These are phyloP conservation scores for Notarius lentiginosus DNA, from an alignment of 2,113 vertebrate genomes.

Conservation along the genomic window DNA sequence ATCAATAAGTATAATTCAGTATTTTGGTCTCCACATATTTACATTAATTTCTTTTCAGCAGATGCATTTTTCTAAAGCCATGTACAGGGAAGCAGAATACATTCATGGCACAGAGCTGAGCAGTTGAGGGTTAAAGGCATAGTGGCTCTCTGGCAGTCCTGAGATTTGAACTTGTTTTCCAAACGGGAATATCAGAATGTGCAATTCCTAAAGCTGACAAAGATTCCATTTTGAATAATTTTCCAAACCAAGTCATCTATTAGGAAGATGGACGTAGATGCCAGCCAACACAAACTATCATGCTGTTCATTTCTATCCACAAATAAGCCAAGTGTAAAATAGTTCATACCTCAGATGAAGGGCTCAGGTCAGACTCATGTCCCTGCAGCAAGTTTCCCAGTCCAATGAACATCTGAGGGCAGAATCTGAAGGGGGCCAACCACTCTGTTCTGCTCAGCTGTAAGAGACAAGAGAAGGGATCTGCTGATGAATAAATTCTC, in stretches of 20 bases:
- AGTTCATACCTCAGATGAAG: neutral
- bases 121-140: neutral
- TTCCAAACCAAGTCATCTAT: neutral
- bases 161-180: neutral
- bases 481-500: neutral
- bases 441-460: constrained; percentile 19
- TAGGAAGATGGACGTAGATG: neutral
- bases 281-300: neutral
- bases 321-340: neutral
- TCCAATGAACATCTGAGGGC: constrained; percentile 35
- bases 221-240: neutral
- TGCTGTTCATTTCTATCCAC: neutral
- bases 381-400: constrained; percentile 38
- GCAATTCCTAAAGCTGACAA: neutral
- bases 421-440: constrained; percentile 47
- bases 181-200: neutral
- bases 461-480: constrained; percentile 24
- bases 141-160: neutral
- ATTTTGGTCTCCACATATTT: neutral
- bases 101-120: neutral
- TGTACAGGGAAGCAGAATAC: neutral
- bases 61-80: neutral
- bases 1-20: neutral
- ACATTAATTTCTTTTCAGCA: neutral
- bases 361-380: neutral